Base-by-base conservation (phyloP, 2,888 invertebrate species). In the Oligia latruncula region DNA sequence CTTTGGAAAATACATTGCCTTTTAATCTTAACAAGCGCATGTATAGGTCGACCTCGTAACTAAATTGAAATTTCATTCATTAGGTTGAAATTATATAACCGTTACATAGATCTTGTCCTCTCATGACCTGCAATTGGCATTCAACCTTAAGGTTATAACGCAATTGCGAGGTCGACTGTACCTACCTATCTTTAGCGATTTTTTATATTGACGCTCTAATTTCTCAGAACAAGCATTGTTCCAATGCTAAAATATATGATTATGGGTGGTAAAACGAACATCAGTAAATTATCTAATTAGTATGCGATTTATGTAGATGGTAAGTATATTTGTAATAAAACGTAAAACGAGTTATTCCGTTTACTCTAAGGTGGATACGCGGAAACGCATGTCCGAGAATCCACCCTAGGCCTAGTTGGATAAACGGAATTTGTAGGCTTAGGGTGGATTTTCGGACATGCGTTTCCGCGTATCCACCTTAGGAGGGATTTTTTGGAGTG, bases 161-260 rank as follows among this genome's bases (percentile, higher is more conserved):
- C 1, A n/a, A 23, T 9, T 71, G 1, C 15, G 35, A 58, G 17
- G 23, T 40, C 23, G 23, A 23, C 5, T 35, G 0, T n/a, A 55
- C 23, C 4, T 49, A 60, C n/a, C 4, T 35, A 52, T n/a, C 1
- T 60, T 29, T 23, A 58, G 20, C 20, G 6, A 15, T 4, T 3
- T 49, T 65, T 35, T 52, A 29, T 62, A 70, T 20, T 29, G 11
- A 2, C 13, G 40, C 15, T 64, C 29, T 43, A 46, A 71, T 9
- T 71, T 81, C 81, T 23, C 43, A 58, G 1, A 58, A 77, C 11
- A 77, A 64, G n/a, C n/a, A 20, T 65, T n/a, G 15, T 71, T 79
- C 8, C 2, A 55, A 29, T 46, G 11, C 17, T 35, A 49, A 80
- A 52, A 81, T 43, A 6, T 60, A 49, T 46, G 35, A 43, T 3